Percentiles rank a stretch among this genome's conserved stretches.
Evolutionary conservation across 2,797 vertebrate species (phyloP).

Genomic region (Remorina albescens): DNA sequence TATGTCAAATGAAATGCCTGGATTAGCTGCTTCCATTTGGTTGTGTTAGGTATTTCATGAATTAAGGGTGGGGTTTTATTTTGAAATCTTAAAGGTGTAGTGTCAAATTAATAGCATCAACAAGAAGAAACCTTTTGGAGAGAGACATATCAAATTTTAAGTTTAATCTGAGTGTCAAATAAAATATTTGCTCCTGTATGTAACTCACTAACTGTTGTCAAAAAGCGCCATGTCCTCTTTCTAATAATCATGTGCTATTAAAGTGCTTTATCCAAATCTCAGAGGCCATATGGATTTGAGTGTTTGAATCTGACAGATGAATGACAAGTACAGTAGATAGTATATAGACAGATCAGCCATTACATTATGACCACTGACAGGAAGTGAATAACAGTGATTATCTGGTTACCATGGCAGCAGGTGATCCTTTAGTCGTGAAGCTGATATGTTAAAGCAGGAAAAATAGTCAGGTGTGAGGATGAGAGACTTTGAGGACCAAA

Average conservation of each 20-base stretch:
- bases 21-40: conserved; percentile 57
- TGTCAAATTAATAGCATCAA: conserved; percentile 40
- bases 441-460: too few relatives aligned
- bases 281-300: conserved; percentile 20
- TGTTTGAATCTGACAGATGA: conserved; percentile 38
- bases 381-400: too few relatives aligned
- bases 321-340: too few relatives aligned
- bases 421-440: too few relatives aligned
- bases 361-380: too few relatives aligned
- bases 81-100: conserved; percentile 43
- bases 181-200: conserved; percentile 63
- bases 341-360: too few relatives aligned
- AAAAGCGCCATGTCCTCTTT: conserved; percentile 70
- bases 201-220: conserved; percentile 78
- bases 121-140: conserved; percentile 42
- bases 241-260: conserved; percentile 81
- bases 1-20: conserved; percentile 45
- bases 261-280: conserved; percentile 78
- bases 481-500: too few relatives aligned
- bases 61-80: conserved; percentile 57
- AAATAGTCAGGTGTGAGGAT: too few relatives aligned
- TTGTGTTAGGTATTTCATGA: conserved; percentile 75
- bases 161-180: conserved; percentile 67
- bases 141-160: conserved; percentile 60
- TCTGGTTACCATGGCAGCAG: too few relatives aligned